Conservation (phyloP, 2,888 invertebrate genomes). For the Oegoconia quadripuncta region DNA sequence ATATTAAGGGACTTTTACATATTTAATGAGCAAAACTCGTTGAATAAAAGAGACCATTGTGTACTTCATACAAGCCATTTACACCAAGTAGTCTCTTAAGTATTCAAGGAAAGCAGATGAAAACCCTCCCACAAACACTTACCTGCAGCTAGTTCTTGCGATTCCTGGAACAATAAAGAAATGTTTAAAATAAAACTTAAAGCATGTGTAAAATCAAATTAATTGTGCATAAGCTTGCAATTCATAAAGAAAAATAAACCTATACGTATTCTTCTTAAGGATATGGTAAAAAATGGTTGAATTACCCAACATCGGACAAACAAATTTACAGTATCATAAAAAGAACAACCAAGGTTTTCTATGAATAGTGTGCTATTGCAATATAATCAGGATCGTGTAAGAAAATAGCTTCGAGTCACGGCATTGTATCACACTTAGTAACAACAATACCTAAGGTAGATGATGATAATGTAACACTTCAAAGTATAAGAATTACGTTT, state of each 20-base stretch:
- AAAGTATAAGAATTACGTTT: background rate
- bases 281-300: too few relatives aligned
- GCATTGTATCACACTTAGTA: slow-evolving; percentile 4
- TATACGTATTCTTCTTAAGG: too few relatives aligned
- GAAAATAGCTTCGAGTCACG: slow-evolving; percentile 7
- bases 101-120: too few relatives aligned
- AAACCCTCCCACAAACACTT: too few relatives aligned
- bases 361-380: slow-evolving; percentile 1
- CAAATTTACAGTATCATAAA: background rate
- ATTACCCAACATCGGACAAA: too few relatives aligned
- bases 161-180: slow-evolving; percentile 62
- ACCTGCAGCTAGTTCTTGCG: slow-evolving; percentile 59
- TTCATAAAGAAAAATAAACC: slow-evolving; percentile 31
- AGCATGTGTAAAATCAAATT: slow-evolving; percentile 15
- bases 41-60: too few relatives aligned
- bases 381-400: background rate
- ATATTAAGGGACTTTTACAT: too few relatives aligned
- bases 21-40: too few relatives aligned
- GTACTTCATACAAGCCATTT: too few relatives aligned
- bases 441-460: background rate
- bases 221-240: slow-evolving; percentile 44
- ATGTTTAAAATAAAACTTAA: slow-evolving; percentile 2
- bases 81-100: too few relatives aligned
- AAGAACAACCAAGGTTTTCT: background rate
- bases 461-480: background rate